A percentile compares a stretch with the other conserved stretches of the same genome.
Evolutionary conservation across 1,140 invertebrate species (phyloP).

Genomic region (Gryllus bimaculatus): DNA sequence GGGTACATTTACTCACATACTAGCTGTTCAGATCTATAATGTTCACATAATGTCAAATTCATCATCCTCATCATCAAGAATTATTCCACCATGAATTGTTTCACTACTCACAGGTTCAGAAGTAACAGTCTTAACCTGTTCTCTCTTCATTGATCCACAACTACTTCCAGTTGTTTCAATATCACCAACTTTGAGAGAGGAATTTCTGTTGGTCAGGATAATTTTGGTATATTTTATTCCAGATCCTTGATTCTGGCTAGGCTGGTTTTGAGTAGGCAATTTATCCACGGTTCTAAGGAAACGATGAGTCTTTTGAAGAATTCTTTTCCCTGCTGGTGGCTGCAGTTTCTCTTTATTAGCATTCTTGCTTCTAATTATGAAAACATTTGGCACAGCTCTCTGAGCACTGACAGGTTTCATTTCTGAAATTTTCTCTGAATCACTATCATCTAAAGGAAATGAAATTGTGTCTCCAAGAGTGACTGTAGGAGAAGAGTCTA

Average conservation of each 20-base stretch:
- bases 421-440: constrained; percentile 24
- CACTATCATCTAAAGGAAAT: constrained; percentile 23
- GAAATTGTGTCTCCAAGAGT: constrained; percentile 24
- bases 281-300: constrained; percentile 25
- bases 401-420: constrained; percentile 31
- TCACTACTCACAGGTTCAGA: background rate
- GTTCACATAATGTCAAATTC: constrained; percentile 1
- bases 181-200: constrained; percentile 14
- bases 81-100: background rate
- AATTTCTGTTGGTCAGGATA: constrained; percentile 40
- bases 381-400: constrained; percentile 32
- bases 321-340: constrained; percentile 29
- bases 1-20: no score
- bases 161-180: background rate
- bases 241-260: constrained; percentile 27
- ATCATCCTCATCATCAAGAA: background rate
- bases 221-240: constrained; percentile 44
- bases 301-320: constrained; percentile 25
- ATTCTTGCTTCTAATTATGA: constrained; percentile 23
- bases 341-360: constrained; percentile 28
- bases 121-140: constrained; percentile 3
- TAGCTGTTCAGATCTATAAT: no score
- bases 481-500: constrained; percentile 27
- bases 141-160: background rate
- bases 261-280: constrained; percentile 22